A percentile compares a stretch with the other conserved stretches of the same genome.
Evolutionary conservation across 2,113 vertebrate species (phyloP).

Genomic region (Ifrita kowaldi): DNA sequence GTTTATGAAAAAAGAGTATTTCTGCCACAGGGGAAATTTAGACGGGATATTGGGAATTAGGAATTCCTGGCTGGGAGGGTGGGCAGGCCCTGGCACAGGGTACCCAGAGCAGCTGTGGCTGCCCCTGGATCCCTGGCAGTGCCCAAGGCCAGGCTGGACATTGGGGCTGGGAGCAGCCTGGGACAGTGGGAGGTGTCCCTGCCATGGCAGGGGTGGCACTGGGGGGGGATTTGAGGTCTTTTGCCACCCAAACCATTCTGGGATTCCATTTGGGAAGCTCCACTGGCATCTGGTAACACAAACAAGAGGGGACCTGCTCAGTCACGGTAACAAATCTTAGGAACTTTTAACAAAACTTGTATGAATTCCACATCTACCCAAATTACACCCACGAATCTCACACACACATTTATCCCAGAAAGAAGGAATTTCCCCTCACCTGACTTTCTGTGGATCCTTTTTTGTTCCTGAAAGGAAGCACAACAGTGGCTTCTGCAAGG

Average conservation of each 20-base stretch:
- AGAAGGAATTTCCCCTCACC: background rate
- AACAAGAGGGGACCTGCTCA: background rate
- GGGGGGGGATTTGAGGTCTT: rapidly evolving
- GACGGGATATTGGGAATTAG: background rate
- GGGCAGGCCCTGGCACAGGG: background rate
- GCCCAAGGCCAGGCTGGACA: background rate
- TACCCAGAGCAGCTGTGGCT: background rate
- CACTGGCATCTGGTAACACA: background rate
- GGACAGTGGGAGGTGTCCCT: background rate
- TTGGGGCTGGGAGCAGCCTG: background rate
- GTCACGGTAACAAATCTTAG: background rate
- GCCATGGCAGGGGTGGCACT: rapidly evolving
- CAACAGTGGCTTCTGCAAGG: background rate
- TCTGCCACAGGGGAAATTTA: background rate
- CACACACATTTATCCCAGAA: too few species aligned
- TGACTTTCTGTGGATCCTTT: background rate
- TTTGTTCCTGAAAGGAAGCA: background rate
- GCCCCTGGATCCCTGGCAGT: background rate
- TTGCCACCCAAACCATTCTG: rapidly evolving
- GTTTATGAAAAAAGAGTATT: background rate
- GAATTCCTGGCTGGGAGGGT: background rate
- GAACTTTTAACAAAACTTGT: too few species aligned
- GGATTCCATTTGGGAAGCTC: background rate
- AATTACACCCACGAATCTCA: background rate
- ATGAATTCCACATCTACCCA: too few species aligned